These are phyloP conservation scores for Novumbra hubbsi DNA, from an alignment of 2,797 vertebrate species.

Conservation along the genomic window DNA sequence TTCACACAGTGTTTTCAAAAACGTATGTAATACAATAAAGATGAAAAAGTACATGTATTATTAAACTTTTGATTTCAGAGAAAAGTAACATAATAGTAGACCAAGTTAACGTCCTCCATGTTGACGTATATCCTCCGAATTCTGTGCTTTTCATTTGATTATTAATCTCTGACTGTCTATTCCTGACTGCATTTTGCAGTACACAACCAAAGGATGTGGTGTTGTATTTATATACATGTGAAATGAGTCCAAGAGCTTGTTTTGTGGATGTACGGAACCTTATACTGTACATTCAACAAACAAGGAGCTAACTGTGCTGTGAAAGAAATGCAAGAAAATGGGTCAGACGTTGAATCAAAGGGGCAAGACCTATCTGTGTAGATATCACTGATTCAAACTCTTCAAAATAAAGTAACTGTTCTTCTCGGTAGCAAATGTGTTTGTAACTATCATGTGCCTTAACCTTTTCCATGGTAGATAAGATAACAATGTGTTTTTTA, in stretches of 20 bases:
- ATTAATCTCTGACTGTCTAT: constrained; percentile 59
- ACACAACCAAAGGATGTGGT: constrained; percentile 75
- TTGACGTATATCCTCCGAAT: constrained; percentile 60
- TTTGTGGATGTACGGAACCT: constrained; percentile 38
- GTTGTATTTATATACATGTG: constrained; percentile 48
- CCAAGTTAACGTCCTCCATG: constrained; percentile 53
- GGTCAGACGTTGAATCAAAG: constrained; percentile 55
- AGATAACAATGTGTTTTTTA: constrained; percentile 85
- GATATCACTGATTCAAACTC: constrained; percentile 73
- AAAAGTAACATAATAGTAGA: constrained; percentile 42
- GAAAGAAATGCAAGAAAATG: constrained; percentile 42
- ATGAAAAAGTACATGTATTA: constrained; percentile 61
- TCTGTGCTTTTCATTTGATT: constrained; percentile 62
- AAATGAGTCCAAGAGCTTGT: constrained; percentile 22
- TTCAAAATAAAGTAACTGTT: constrained; percentile 78
- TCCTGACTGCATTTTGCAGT: constrained; percentile 63
- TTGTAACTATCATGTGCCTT: constrained; percentile 98
- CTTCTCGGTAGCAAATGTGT: constrained; percentile 90
- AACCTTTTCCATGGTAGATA: constrained; percentile 94
- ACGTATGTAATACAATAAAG: constrained; percentile 67
- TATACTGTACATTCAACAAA: constrained; percentile 58
- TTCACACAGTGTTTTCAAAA: constrained; percentile 79
- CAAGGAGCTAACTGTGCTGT: constrained; percentile 52
- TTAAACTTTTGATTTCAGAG: constrained; percentile 57
- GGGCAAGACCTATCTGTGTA: constrained; percentile 72